phyloP scores from a whole-genome alignment of 2,113 vertebrate species.

The Myanophis thanlyinensis region DNA sequence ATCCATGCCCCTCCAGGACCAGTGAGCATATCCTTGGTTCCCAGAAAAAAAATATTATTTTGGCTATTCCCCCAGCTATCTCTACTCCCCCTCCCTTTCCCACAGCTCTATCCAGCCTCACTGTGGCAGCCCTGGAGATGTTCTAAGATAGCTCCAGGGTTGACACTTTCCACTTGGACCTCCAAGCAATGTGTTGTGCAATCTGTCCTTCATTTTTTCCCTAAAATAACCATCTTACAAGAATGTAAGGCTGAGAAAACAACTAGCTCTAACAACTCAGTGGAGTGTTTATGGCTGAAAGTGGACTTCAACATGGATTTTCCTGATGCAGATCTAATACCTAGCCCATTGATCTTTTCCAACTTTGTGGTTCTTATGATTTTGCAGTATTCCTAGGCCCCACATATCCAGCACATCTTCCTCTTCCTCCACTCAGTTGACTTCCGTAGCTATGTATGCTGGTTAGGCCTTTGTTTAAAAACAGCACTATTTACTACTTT shows the following conservation, averaged over 20 bases:
- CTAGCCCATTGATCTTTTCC: background rate
- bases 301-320: background rate
- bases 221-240: background rate
- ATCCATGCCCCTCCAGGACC: too few relatives aligned
- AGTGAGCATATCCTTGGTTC: too few relatives aligned
- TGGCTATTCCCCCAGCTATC: too few relatives aligned
- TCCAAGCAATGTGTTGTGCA: background rate
- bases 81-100: too few relatives aligned
- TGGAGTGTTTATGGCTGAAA: background rate
- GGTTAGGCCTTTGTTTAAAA: background rate
- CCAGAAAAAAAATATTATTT: too few relatives aligned
- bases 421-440: background rate
- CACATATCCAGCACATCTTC: background rate
- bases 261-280: background rate
- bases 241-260: background rate
- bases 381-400: background rate
- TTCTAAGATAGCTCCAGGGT: too few relatives aligned
- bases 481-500: background rate
- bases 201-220: background rate
- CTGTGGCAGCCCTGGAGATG: too few relatives aligned
- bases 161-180: background rate
- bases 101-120: too few relatives aligned
- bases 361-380: background rate
- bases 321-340: background rate
- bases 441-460: slow-evolving; percentile 7